These are phyloP conservation scores for Smittia sp. DNA, from an alignment of 2,888 invertebrate species.

Conservation along the genomic window DNA sequence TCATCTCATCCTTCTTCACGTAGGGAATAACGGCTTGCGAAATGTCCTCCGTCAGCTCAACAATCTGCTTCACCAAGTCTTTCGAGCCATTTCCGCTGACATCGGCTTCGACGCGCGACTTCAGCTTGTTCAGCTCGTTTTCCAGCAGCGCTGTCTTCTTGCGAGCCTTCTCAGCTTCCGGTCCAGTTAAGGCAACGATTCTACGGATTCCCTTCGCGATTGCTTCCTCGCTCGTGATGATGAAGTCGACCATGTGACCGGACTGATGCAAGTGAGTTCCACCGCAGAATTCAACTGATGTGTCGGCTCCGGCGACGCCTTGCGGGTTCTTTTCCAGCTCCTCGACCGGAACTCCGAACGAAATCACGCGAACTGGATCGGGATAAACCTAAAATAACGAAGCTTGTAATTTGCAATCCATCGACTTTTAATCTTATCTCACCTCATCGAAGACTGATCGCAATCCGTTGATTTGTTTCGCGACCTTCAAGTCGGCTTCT, in stretches of 20 bases:
- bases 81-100: constrained; percentile 61
- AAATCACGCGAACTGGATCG: constrained; percentile 91
- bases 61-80: constrained; percentile 68
- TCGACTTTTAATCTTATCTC: neutral
- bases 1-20: constrained; percentile 89
- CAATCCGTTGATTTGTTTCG: constrained; percentile 87
- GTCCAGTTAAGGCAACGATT: constrained; percentile 95
- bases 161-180: constrained; percentile 84
- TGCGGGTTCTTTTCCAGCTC: constrained; percentile 83
- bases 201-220: constrained; percentile 97
- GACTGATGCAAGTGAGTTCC: constrained; percentile 92
- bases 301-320: constrained; percentile 71
- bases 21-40: constrained; percentile 88
- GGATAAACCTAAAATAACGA: constrained; percentile 69
- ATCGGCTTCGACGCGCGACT: constrained; percentile 59
- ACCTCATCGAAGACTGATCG: constrained; percentile 96
- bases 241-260: constrained; percentile 92
- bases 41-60: constrained; percentile 80
- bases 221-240: constrained; percentile 96
- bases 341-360: constrained; percentile 90
- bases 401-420: neutral
- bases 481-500: constrained; percentile 75
- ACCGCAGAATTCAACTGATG: constrained; percentile 98
- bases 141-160: constrained; percentile 77
- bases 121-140: constrained; percentile 66